Evolutionary conservation across 2,113 vertebrate genomes (phyloP).

Genomic region (Greenwoodochromis staneri): DNA sequence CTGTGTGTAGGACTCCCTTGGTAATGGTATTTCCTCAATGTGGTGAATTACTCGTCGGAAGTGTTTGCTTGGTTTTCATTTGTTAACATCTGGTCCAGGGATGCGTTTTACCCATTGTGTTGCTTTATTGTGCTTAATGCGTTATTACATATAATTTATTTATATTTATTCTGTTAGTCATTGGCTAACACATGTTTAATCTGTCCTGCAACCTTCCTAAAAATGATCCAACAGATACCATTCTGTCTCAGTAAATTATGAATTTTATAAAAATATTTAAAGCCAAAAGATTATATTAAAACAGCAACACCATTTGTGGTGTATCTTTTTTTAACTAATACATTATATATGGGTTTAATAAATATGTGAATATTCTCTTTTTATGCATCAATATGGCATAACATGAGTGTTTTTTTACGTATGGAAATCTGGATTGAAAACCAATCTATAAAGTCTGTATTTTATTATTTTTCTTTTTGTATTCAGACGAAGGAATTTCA

Average conservation of each 20-base stretch:
- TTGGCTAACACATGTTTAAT: background rate
- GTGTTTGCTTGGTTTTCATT: slow-evolving; percentile 21
- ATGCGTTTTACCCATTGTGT: background rate
- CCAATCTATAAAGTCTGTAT: background rate
- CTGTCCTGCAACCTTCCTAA: background rate
- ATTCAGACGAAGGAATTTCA: background rate
- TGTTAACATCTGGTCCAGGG: slow-evolving; percentile 35
- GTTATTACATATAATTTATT: background rate
- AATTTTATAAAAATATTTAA: background rate
- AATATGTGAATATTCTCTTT: background rate
- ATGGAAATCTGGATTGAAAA: background rate
- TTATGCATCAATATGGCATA: background rate
- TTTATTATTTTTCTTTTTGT: background rate
- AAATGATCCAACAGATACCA: background rate
- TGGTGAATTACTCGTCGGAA: slow-evolving; percentile 34
- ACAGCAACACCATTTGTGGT: background rate
- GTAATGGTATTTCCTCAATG: slow-evolving; percentile 22
- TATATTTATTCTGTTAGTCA: background rate
- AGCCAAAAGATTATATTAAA: background rate
- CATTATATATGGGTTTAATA: no score
- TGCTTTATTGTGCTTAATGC: background rate
- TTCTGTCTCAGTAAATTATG: background rate
- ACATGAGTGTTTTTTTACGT: background rate
- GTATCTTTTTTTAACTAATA: background rate
- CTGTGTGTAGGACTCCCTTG: slow-evolving; percentile 17